Conservation (phyloP, 2,113 vertebrate species). For the Psittacara wagleri region DNA sequence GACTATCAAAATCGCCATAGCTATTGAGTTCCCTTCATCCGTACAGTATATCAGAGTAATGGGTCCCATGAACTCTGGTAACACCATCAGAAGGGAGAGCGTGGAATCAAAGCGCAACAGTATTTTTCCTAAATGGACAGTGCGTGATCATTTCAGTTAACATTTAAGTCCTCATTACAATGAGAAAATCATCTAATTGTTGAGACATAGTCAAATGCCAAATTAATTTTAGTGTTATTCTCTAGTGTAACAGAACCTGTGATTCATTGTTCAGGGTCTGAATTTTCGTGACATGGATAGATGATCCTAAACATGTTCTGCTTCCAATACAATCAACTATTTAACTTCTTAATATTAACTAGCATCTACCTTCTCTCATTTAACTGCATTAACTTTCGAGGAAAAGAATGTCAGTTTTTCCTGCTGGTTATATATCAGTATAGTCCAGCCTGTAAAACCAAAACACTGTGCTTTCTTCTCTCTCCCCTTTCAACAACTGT, state of each 20-base stretch:
- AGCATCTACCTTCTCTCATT: background rate
- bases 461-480: background rate
- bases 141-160: background rate
- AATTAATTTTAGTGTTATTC: background rate
- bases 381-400: background rate
- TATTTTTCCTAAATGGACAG: background rate
- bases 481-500: background rate
- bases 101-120: background rate
- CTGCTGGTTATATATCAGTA: background rate
- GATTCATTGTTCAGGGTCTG: background rate
- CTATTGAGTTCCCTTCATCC: background rate
- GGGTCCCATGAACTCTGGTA: background rate
- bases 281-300: background rate
- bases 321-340: background rate
- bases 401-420: background rate
- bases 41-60: background rate
- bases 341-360: background rate
- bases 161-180: background rate
- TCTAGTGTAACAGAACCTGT: background rate
- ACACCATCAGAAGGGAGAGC: background rate
- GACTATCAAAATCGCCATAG: background rate
- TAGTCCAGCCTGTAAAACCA: background rate
- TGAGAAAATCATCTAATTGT: background rate
- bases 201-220: background rate
- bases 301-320: background rate